Percentiles rank a stretch among this genome's conserved stretches.
Conservation (phyloP, 2,888 invertebrate genomes). For the Drosophila emarginata region DNA sequence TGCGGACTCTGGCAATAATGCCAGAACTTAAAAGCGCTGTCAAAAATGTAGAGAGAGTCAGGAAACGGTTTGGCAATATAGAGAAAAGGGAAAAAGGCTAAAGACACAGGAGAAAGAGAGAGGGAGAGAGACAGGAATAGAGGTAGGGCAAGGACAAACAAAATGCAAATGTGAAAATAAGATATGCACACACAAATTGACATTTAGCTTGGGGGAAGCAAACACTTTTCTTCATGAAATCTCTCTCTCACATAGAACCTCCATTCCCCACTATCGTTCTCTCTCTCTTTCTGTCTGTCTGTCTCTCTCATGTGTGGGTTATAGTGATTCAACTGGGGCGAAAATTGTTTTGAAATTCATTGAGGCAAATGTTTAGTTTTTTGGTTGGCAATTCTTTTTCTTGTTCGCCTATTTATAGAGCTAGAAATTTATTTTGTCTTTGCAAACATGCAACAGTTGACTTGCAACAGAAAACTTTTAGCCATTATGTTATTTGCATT, state of each 20-base stretch:
- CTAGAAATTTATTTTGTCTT: constrained; percentile 9
- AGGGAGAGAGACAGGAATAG: neutral
- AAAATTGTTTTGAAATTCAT: constrained; percentile 68
- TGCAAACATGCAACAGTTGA: constrained; percentile 53
- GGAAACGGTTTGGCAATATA: neutral
- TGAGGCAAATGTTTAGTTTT: constrained; percentile 48
- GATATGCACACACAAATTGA: constrained; percentile 52
- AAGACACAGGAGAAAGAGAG: constrained; percentile 1
- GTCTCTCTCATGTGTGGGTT: neutral
- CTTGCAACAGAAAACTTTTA: constrained; percentile 44
- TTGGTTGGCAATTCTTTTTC: constrained; percentile 9
- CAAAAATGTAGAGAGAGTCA: constrained; percentile 23
- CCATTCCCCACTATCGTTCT: no score
- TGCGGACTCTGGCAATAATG: constrained; percentile 42
- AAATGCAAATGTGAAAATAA: constrained; percentile 55
- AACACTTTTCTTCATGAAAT: neutral
- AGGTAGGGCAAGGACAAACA: constrained; percentile 33
- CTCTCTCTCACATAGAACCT: neutral
- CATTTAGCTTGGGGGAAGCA: constrained; percentile 61
- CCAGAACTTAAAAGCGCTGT: constrained; percentile 63
- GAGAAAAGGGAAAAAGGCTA: constrained; percentile 2
- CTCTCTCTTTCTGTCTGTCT: no score
- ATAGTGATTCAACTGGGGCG: constrained; percentile 34
- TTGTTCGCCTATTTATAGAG: constrained; percentile 10
- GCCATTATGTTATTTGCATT: constrained; percentile 58